These are phyloP conservation scores for Molossus alvarezi DNA, from an alignment of 2,797 vertebrate genomes.

Conservation along the genomic window DNA sequence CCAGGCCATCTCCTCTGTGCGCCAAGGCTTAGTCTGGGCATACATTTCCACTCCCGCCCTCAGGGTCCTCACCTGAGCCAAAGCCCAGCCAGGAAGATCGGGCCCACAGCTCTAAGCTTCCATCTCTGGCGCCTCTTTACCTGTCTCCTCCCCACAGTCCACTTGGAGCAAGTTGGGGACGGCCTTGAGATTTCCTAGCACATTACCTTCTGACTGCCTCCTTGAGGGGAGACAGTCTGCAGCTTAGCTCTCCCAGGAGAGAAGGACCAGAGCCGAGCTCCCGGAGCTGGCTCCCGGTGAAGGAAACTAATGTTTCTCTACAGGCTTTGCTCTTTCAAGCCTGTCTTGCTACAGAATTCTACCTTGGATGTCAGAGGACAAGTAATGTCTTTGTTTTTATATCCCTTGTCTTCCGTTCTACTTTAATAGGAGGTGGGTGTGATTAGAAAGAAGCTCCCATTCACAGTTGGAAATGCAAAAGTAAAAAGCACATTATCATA, in stretches of 20 bases:
- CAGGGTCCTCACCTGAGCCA: not conserved
- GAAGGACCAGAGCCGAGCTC: not conserved
- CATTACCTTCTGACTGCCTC: not conserved
- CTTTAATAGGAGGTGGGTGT: not conserved
- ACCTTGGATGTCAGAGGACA: not conserved
- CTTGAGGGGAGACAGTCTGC: not conserved
- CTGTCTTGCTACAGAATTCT: not conserved
- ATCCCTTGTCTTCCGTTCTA: not conserved
- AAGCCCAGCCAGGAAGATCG: no score
- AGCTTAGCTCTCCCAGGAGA: not conserved
- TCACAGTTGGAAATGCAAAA: conserved; percentile 18
- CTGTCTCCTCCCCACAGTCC: not conserved
- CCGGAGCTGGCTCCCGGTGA: not conserved
- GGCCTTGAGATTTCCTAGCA: not conserved
- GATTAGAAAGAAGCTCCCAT: not conserved
- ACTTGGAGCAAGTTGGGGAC: not conserved
- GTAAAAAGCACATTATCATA: not conserved
- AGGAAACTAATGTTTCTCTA: not conserved
- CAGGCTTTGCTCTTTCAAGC: not conserved
- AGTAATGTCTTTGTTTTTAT: not conserved
- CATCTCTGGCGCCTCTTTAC: not conserved
- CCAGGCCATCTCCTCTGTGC: not conserved
- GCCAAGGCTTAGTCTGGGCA: not conserved
- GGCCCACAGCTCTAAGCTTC: not conserved
- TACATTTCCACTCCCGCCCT: not conserved